These are phyloP conservation scores for Epizoanthus illoricatus DNA, from an alignment of 92 coral and sea anemone species.

Conservation along the genomic window DNA sequence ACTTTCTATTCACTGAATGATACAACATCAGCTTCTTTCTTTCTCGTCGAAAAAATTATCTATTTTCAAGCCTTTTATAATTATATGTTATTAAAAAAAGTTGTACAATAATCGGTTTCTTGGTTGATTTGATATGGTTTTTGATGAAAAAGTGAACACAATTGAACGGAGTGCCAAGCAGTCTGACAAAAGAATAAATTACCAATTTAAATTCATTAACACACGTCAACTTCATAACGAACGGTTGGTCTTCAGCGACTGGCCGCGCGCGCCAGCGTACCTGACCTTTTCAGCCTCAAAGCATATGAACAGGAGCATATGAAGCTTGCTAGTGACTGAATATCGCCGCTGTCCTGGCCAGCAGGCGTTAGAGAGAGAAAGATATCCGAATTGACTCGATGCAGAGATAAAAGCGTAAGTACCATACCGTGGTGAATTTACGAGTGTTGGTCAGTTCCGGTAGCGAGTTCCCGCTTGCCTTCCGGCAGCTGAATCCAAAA, in stretches of 20 bases:
- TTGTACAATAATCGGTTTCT: too few relatives aligned
- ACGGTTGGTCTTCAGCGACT: background rate
- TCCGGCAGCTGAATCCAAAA: background rate
- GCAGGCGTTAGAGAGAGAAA: background rate
- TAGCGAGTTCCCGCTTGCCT: background rate
- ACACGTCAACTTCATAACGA: background rate
- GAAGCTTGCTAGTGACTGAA: background rate
- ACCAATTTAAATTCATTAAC: background rate
- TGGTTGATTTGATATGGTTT: too few relatives aligned
- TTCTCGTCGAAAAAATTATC: too few relatives aligned
- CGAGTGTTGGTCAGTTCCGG: conserved; percentile 5
- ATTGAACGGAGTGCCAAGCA: background rate
- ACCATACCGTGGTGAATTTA: background rate
- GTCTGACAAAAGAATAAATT: conserved; percentile 7
- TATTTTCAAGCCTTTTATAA: background rate
- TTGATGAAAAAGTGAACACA: conserved; percentile 2
- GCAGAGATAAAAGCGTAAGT: background rate
- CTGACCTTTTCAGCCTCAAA: background rate
- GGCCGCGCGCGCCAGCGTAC: too few relatives aligned
- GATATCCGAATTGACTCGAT: background rate
- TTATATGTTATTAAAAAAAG: background rate
- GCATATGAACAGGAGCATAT: background rate
- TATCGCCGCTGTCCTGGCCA: background rate
- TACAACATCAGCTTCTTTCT: too few relatives aligned
- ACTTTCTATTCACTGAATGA: too few relatives aligned